phyloP scores from a whole-genome alignment of 2,888 invertebrate species.

The Trachelus troglodyta region DNA sequence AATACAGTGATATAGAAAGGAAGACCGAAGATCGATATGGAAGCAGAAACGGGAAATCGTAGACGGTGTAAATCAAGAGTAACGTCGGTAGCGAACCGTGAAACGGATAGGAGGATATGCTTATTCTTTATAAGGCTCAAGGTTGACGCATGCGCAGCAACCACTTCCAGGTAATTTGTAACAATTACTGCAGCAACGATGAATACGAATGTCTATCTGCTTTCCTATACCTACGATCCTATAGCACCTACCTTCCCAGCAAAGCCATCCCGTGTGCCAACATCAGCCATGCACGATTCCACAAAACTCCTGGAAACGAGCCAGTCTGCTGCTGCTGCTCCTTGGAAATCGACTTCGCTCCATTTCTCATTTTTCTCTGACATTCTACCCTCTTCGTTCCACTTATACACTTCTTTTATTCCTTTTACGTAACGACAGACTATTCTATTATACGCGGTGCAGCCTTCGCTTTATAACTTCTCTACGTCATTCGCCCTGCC shows the following conservation, averaged over 20 bases:
- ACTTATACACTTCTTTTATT: background rate
- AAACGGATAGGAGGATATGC: background rate
- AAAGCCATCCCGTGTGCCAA: background rate
- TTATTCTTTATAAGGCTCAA: background rate
- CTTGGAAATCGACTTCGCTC: background rate
- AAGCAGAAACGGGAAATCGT: background rate
- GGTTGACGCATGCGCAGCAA: background rate
- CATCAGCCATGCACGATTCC: background rate
- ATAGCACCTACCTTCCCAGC: background rate
- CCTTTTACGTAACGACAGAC: background rate
- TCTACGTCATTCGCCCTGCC: background rate
- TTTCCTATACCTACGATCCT: conserved; percentile 6
- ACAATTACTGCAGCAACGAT: conserved; percentile 38
- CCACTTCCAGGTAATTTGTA: conserved; percentile 31
- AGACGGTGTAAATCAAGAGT: background rate
- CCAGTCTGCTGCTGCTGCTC: conserved; percentile 25
- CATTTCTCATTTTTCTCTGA: background rate
- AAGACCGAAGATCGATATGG: background rate
- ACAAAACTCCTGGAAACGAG: conserved; percentile 21
- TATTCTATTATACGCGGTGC: background rate
- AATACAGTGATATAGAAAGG: background rate
- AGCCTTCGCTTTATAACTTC: background rate
- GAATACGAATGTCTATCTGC: conserved; percentile 28
- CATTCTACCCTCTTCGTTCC: background rate
- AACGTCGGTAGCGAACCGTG: background rate